Percentiles rank a stretch among this genome's conserved stretches.
Conservation (phyloP, 2,113 vertebrate species). For the Albula glossodonta region DNA sequence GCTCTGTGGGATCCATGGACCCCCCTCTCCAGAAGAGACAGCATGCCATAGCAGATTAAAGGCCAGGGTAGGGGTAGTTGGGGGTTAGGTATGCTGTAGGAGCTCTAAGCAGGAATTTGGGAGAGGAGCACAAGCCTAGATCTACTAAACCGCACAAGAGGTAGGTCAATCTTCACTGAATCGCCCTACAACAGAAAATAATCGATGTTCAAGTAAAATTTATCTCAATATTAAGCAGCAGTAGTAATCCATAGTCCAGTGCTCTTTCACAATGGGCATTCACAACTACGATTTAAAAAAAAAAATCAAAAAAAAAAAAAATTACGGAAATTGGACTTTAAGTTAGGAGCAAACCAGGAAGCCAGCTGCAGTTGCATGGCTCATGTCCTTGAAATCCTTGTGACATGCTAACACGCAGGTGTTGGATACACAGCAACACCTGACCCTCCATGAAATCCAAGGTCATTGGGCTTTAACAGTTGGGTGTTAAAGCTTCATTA, state of each 20-base stretch:
- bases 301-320: conserved; percentile 11
- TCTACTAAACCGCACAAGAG: conserved; percentile 22
- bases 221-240: conserved; percentile 1
- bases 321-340: background rate
- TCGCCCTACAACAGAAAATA: conserved; percentile 27
- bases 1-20: background rate
- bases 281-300: conserved; percentile 7
- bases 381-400: background rate
- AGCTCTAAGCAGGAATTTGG: background rate
- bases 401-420: no score
- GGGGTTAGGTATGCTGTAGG: conserved; percentile 12
- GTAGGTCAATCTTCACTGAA: conserved; percentile 40
- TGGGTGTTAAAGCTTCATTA: no score
- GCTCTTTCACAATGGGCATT: conserved; percentile 12
- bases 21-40: background rate
- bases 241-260: conserved; percentile 31
- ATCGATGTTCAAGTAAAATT: conserved; percentile 38
- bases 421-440: background rate
- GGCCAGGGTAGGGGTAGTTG: background rate
- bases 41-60: background rate
- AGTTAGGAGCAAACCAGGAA: background rate
- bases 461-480: background rate
- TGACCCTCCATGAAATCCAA: background rate
- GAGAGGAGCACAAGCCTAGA: conserved; percentile 19
- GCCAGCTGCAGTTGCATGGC: background rate